phyloP scores from a whole-genome alignment of 2,113 vertebrate genomes.

The Ceyx margarethae region DNA sequence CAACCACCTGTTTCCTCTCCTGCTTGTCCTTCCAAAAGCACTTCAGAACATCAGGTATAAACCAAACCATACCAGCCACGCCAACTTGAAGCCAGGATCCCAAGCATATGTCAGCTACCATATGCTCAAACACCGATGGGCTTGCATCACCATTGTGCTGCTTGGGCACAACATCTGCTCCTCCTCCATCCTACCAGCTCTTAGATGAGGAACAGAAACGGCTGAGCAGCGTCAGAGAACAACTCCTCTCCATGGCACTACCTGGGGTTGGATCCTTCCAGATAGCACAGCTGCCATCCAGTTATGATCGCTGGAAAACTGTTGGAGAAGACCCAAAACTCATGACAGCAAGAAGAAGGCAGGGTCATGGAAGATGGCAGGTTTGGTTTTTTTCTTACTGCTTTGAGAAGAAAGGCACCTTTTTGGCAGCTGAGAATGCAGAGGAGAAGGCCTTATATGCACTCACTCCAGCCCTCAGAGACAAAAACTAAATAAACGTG shows the following conservation, averaged over 20 bases:
- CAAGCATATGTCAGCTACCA: not conserved
- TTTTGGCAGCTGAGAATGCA: not conserved
- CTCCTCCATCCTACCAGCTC: not conserved
- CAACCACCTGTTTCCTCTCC: not conserved
- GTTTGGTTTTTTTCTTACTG: not conserved
- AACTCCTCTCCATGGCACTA: not conserved
- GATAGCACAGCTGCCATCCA: not conserved
- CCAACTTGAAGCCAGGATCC: not conserved
- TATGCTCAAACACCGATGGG: not conserved
- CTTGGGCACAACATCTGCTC: not conserved
- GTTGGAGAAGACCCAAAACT: not conserved
- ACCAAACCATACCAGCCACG: not conserved
- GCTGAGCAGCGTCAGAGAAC: not conserved
- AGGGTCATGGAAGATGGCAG: not conserved
- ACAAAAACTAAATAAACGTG: not conserved
- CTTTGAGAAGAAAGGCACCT: not conserved
- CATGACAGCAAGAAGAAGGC: not conserved
- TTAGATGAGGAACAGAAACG: not conserved
- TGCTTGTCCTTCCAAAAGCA: not conserved
- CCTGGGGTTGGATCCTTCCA: not conserved
- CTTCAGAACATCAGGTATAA: not conserved
- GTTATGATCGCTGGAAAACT: not conserved
- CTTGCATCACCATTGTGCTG: accelerated
- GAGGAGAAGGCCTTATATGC: not conserved
- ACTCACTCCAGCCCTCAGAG: not conserved